Evolutionary conservation across 1,140 invertebrate genomes (phyloP), one percentile per base, ranked within the genome.

Genomic region (Hycleus cichorii): DNA sequence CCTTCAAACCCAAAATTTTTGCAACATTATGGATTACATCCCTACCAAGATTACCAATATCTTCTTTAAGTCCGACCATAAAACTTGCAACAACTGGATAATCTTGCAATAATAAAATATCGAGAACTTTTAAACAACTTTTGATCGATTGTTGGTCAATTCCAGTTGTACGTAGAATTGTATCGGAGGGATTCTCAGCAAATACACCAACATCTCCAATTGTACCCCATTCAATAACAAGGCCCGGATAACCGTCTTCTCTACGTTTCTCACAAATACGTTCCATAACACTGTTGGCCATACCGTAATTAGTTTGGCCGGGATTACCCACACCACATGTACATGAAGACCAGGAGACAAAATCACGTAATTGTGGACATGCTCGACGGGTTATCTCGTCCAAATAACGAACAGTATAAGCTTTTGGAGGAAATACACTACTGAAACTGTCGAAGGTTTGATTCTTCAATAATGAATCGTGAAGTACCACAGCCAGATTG

Each of bases 241-340:
- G 69, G 0, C 77, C 85, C 3, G 84, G 0, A 7, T 32, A 32
- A 32, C 32, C 32, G 7, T 32, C 7, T 32, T 32, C 4, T 32
- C 7, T 32, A 32, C 32, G 32, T 32, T 32, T 4, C 32, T 32
- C 32, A 32, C 32, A 32, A 7, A 32, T 32, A 32, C 32, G 32
- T 32, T 32, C 32, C 32, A 32, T 32, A 4, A 32, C 32, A 32
- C 32, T 32, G 32, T 32, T 32, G 4, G 32, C 4, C 32, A 32
- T 32, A 7, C 4, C 32, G 32, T 32, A 32, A 32, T 32, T 32
- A 7, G 87, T 83, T 74, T 95, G 91, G 3, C 91, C 92, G 45
- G 84, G 83, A 74, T 95, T 94, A 60, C 92, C 92, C 43, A 89
- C 80, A 4, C 91, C 92, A 73, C 90, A 93, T 39, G 85, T 87